Percentiles rank a stretch among this genome's conserved stretches.
Evolutionary conservation across 2,797 vertebrate genomes (phyloP).

Genomic region (Kryptopterus vitreolus): DNA sequence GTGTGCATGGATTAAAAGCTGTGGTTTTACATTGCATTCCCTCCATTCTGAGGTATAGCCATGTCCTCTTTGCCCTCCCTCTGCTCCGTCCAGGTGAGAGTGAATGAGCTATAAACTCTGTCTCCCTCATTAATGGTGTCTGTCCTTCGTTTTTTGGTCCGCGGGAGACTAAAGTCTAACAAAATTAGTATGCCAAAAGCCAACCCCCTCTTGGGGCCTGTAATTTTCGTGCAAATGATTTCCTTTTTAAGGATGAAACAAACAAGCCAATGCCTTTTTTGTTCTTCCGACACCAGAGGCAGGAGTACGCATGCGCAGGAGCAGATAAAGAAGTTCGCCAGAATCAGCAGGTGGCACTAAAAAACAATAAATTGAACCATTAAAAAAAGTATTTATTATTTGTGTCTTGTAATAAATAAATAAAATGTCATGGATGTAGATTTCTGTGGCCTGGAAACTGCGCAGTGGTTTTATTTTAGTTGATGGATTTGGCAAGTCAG

Average conservation of each 20-base stretch:
- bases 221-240: conserved; percentile 98
- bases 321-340: conserved; percentile 88
- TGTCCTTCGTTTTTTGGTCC: conserved; percentile 80
- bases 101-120: conserved; percentile 73
- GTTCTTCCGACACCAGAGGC: conserved; percentile 49
- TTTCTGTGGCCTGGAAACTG: not conserved
- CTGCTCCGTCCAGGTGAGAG: conserved; percentile 55
- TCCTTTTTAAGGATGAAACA: conserved; percentile 92
- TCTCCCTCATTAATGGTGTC: conserved; percentile 87
- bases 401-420: not conserved
- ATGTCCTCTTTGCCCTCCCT: not conserved
- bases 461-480: not conserved
- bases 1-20: not conserved
- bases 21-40: not conserved
- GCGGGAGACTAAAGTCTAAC: conserved; percentile 95
- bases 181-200: conserved; percentile 99
- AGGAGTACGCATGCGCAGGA: conserved; percentile 67
- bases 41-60: not conserved
- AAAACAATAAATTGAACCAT: not conserved
- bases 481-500: not conserved
- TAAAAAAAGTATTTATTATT: not conserved
- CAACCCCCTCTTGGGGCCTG: conserved; percentile 91
- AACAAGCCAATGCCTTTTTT: conserved; percentile 86
- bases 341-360: conserved; percentile 88
- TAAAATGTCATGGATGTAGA: not conserved